A percentile compares a stretch with the other conserved stretches of the same genome.
phyloP scores from a whole-genome alignment of 2,797 vertebrate genomes.

The Lutjanus argentimaculatus region DNA sequence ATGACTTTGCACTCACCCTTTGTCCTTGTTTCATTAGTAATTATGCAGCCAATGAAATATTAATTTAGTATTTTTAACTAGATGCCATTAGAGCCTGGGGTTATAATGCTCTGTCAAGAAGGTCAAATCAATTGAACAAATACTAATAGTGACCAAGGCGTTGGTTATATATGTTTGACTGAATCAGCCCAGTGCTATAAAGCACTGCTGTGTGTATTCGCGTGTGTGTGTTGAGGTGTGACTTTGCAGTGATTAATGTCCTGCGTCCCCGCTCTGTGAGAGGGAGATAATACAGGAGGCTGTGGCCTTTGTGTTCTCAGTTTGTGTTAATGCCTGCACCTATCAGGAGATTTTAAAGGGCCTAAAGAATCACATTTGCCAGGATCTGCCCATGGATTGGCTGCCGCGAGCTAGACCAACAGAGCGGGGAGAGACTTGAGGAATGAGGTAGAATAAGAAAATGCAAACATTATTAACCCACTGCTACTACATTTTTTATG shows the following conservation, averaged over 20 bases:
- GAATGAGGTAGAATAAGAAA: background rate
- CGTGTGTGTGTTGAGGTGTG: constrained; percentile 45
- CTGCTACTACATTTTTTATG: background rate
- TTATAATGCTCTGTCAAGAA: constrained; percentile 57
- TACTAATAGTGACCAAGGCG: constrained; percentile 49
- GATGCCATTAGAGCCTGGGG: constrained; percentile 57
- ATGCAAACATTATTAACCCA: background rate
- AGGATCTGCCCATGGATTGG: constrained; percentile 32
- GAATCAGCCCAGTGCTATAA: constrained; percentile 47
- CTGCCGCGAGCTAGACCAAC: background rate
- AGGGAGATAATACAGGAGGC: constrained; percentile 86
- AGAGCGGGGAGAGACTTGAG: constrained; percentile 9
- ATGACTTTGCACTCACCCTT: constrained; percentile 71
- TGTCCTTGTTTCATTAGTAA: constrained; percentile 77
- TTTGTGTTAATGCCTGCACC: constrained; percentile 82
- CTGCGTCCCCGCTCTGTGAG: constrained; percentile 78
- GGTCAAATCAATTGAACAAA: constrained; percentile 73
- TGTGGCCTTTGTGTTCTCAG: constrained; percentile 83
- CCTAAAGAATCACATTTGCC: constrained; percentile 58
- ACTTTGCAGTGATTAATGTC: constrained; percentile 86
- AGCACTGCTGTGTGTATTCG: constrained; percentile 9
- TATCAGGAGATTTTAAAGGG: constrained; percentile 79
- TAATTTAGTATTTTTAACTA: constrained; percentile 75
- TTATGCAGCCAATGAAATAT: constrained; percentile 72
- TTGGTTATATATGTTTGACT: constrained; percentile 56